Evolutionary conservation across 2,888 invertebrate genomes (phyloP).

Genomic region (Alsophila aescularia): DNA sequence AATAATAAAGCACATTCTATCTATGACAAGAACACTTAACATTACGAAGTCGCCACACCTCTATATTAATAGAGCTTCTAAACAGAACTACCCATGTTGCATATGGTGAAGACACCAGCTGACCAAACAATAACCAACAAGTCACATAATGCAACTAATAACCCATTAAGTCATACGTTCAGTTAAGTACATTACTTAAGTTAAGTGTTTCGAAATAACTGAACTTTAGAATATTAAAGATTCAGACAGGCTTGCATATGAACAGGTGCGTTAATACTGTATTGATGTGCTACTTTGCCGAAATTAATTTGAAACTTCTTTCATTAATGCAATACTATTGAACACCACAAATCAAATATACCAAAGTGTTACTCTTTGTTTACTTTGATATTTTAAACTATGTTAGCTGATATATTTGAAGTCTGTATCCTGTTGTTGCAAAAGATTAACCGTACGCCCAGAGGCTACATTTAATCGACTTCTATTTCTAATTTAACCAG

Average conservation of each 20-base stretch:
- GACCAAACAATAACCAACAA: conserved; percentile 35
- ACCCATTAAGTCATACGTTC: conserved; percentile 20
- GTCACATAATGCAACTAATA: conserved; percentile 16
- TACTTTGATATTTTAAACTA: too few relatives aligned
- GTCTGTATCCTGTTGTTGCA: conserved; percentile 16
- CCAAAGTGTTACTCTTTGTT: too few relatives aligned
- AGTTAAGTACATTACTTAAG: background rate
- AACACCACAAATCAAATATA: too few relatives aligned
- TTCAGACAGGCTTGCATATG: too few relatives aligned
- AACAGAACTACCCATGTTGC: conserved; percentile 3
- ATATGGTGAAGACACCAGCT: conserved; percentile 35
- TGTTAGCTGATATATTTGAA: too few relatives aligned
- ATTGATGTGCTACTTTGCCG: background rate
- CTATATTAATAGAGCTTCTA: background rate
- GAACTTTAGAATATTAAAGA: too few relatives aligned
- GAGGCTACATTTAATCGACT: conserved; percentile 23
- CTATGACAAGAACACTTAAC: background rate
- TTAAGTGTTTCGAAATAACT: background rate
- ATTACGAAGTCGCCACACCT: conserved; percentile 7
- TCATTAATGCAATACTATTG: background rate
- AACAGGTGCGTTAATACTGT: background rate
- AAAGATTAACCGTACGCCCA: conserved; percentile 26
- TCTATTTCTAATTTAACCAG: conserved; percentile 26
- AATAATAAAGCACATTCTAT: background rate
- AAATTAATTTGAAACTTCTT: background rate